Evolutionary conservation across 2,888 invertebrate genomes (phyloP).

Genomic region (Thereva nobilitata): DNA sequence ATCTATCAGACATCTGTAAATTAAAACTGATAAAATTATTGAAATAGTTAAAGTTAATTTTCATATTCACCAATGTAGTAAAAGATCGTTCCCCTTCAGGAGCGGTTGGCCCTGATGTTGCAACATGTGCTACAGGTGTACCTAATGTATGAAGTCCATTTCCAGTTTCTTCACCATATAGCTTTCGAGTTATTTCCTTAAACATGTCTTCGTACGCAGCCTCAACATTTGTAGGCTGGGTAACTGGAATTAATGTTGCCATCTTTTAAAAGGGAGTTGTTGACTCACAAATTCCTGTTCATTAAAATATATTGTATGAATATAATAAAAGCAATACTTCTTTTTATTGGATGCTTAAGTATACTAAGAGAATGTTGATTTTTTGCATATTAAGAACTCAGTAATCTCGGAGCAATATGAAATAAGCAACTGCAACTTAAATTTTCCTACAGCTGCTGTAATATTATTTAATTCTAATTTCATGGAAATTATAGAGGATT

Average conservation of each 20-base stretch:
- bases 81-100: conserved; percentile 59
- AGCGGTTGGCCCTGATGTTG: conserved; percentile 58
- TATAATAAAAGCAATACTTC: too few relatives aligned
- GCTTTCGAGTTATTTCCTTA: conserved; percentile 88
- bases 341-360: too few relatives aligned
- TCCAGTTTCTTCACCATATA: conserved; percentile 80
- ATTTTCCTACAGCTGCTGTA: too few relatives aligned
- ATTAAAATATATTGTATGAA: not conserved
- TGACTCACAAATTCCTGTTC: conserved; percentile 12
- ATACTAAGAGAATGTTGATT: too few relatives aligned
- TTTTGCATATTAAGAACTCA: too few relatives aligned
- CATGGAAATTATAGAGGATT: too few relatives aligned
- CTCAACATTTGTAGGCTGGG: conserved; percentile 58
- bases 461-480: too few relatives aligned
- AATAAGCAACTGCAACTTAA: too few relatives aligned
- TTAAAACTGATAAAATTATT: conserved; percentile 10
- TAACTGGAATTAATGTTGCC: conserved; percentile 58
- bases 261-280: conserved; percentile 47
- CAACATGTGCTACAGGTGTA: conserved; percentile 59
- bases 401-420: too few relatives aligned
- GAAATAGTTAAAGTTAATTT: conserved; percentile 9
- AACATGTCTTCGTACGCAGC: conserved; percentile 63
- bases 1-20: conserved; percentile 55
- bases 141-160: conserved; percentile 59
- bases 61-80: conserved; percentile 56